Evolutionary conservation across 2,888 invertebrate genomes (phyloP).

Genomic region (Arrhopalites spinosus): DNA sequence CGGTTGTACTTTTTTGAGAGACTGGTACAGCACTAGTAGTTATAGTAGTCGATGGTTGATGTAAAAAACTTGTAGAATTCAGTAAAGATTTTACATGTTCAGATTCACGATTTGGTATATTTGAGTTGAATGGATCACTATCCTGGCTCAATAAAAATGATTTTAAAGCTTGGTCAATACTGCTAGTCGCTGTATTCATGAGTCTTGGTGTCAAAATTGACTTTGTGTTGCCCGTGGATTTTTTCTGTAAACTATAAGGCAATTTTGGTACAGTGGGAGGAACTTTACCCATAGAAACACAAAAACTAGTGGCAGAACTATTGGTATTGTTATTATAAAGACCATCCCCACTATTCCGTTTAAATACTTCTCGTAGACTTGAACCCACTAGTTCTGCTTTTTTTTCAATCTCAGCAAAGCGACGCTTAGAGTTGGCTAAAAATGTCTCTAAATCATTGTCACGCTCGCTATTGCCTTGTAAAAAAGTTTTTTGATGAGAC

Average conservation of each 20-base stretch:
- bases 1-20: too few relatives aligned
- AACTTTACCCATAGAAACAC: neutral
- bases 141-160: slow-evolving; percentile 18
- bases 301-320: neutral
- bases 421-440: slow-evolving; percentile 41
- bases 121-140: slow-evolving; percentile 7
- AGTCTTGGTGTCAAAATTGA: neutral
- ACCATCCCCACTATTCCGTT: neutral
- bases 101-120: slow-evolving; percentile 1
- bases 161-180: slow-evolving; percentile 22
- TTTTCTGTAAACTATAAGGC: neutral
- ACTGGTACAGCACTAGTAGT: too few relatives aligned
- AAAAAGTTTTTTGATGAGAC: neutral
- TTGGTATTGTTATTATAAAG: neutral
- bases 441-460: slow-evolving; percentile 38
- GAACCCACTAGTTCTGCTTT: slow-evolving; percentile 44
- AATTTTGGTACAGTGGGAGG: slow-evolving; percentile 17
- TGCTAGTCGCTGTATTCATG: slow-evolving; percentile 1
- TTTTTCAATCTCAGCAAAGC: slow-evolving; percentile 47
- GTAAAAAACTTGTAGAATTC: neutral
- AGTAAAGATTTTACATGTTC: neutral
- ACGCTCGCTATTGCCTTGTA: neutral
- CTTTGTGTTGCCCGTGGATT: neutral
- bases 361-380: slow-evolving; percentile 36
- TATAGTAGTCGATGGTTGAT: too few relatives aligned